These are phyloP conservation scores for Poecilia latipinna DNA, from an alignment of 2,113 vertebrate genomes.

Conservation along the genomic window DNA sequence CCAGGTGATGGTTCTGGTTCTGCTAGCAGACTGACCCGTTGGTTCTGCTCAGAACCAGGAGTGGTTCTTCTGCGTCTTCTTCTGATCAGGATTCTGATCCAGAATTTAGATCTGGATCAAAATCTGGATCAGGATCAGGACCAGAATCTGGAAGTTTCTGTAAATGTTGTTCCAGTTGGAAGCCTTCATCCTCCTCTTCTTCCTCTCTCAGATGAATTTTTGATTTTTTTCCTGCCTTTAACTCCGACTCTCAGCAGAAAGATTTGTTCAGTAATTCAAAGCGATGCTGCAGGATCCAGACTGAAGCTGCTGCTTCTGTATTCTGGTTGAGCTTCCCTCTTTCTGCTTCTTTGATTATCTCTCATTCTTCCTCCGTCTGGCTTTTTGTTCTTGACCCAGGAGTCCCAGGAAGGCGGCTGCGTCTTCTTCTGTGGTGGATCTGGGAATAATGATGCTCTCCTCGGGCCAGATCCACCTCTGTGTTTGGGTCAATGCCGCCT, in stretches of 20 bases:
- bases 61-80: no score
- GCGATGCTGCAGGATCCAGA: slow-evolving; percentile 92
- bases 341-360: slow-evolving; percentile 65
- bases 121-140: no score
- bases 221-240: slow-evolving; percentile 79
- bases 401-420: slow-evolving; percentile 80
- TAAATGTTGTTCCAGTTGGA: slow-evolving; percentile 89
- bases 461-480: slow-evolving; percentile 85
- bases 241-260: slow-evolving; percentile 85
- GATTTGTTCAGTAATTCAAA: slow-evolving; percentile 91
- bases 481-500: slow-evolving; percentile 90
- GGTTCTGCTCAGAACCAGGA: no score
- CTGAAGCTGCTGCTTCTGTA: slow-evolving; percentile 81
- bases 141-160: slow-evolving; percentile 86
- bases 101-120: no score
- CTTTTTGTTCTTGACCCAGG: slow-evolving; percentile 91
- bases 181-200: slow-evolving; percentile 72
- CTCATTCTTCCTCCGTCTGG: slow-evolving; percentile 38
- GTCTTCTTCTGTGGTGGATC: slow-evolving; percentile 75
- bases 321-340: slow-evolving; percentile 81
- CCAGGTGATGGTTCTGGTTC: no score
- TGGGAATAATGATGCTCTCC: slow-evolving; percentile 81
- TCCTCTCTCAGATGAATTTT: slow-evolving; percentile 92
- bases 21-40: no score
- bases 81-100: no score